phyloP scores from a whole-genome alignment of 2,888 invertebrate species.

The Anarsia innoxiella region DNA sequence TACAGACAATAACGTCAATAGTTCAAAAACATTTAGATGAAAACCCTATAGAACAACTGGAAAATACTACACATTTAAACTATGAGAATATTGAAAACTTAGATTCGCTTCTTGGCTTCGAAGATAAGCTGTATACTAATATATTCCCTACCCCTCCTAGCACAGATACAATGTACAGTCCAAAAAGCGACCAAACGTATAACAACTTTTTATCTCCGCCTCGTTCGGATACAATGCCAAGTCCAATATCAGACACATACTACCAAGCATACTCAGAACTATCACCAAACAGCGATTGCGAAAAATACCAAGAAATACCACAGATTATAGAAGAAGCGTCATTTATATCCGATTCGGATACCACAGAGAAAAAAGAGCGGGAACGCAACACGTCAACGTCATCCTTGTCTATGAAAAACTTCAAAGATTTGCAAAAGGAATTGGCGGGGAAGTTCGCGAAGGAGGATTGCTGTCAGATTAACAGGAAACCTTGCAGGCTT shows the following conservation, averaged over 20 bases:
- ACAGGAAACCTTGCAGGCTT: constrained; percentile 38
- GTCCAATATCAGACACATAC: constrained; percentile 42
- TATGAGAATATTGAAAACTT: constrained; percentile 25
- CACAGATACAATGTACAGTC: neutral
- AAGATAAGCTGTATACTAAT: neutral
- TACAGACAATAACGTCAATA: constrained; percentile 11
- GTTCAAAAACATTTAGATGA: constrained; percentile 9
- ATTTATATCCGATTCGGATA: constrained; percentile 17
- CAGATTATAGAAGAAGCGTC: constrained; percentile 29
- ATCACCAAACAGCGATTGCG: constrained; percentile 47
- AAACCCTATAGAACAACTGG: constrained; percentile 30
- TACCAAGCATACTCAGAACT: constrained; percentile 38
- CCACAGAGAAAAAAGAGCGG: constrained; percentile 23
- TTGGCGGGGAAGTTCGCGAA: constrained; percentile 41
- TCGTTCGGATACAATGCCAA: constrained; percentile 42
- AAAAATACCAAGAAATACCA: constrained; percentile 48
- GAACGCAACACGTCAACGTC: constrained; percentile 28
- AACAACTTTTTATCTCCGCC: constrained; percentile 47
- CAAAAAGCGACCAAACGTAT: constrained; percentile 5
- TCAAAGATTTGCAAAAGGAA: constrained; percentile 57
- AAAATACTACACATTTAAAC: constrained; percentile 19
- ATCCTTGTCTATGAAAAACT: constrained; percentile 49
- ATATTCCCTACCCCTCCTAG: constrained; percentile 6
- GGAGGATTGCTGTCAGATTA: constrained; percentile 47
- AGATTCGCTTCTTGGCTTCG: neutral